Conservation (phyloP, 2,113 vertebrate genomes). For the Odontesthes bonariensis region DNA sequence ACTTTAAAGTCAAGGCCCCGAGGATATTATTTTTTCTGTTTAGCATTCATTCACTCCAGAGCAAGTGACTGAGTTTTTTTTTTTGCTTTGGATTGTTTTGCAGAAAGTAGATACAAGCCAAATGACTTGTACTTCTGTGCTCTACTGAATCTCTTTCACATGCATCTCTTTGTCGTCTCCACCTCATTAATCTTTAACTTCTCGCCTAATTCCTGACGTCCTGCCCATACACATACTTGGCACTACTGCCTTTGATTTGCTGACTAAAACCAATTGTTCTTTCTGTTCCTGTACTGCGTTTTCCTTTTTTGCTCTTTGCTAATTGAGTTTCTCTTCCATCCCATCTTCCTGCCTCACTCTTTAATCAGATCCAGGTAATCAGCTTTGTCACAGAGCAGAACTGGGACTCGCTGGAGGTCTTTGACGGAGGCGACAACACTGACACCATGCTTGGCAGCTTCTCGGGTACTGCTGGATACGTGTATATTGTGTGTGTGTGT, state of each 20-base stretch:
- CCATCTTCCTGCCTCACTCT: constrained; percentile 5
- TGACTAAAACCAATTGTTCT: background rate
- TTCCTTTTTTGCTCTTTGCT: constrained; percentile 1
- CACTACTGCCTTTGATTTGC: background rate
- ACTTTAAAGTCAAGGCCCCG: background rate
- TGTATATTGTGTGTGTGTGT: background rate
- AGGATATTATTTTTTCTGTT: background rate
- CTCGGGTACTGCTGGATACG: constrained; percentile 85
- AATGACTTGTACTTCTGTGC: background rate
- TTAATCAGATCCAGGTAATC: constrained; percentile 94
- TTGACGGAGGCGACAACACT: constrained; percentile 96
- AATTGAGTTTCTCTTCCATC: constrained; percentile 21
- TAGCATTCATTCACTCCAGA: background rate
- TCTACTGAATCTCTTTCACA: background rate
- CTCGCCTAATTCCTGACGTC: background rate
- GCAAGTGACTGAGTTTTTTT: background rate
- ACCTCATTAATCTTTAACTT: background rate
- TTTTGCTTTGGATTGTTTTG: background rate
- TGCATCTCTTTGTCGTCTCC: background rate
- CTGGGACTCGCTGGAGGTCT: constrained; percentile 98
- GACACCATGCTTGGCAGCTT: constrained; percentile 98
- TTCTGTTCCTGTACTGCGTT: constrained; percentile 5
- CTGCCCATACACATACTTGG: background rate
- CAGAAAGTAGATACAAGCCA: background rate
- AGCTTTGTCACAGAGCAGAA: constrained; percentile 99